Evolutionary conservation across 2,888 invertebrate species (phyloP).

Genomic region (Standfussiana lucernea): DNA sequence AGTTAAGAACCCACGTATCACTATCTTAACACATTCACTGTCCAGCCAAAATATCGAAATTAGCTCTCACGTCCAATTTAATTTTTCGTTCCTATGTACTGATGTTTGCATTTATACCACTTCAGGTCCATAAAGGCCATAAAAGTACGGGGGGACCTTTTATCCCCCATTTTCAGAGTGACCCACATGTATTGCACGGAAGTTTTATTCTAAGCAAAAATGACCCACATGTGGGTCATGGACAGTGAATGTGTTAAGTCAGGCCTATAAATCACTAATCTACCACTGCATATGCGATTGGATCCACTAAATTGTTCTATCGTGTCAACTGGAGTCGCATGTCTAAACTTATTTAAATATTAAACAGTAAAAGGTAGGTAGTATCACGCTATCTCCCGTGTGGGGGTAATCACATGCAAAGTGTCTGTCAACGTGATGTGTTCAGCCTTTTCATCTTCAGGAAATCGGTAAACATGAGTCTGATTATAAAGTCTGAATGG

Average conservation of each 20-base stretch:
- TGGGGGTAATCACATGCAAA: conserved; percentile 39
- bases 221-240: too few species aligned
- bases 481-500: conserved; percentile 21
- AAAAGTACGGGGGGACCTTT: too few species aligned
- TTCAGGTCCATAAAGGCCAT: too few species aligned
- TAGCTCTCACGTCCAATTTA: too few species aligned
- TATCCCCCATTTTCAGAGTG: too few species aligned
- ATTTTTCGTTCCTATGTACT: too few species aligned
- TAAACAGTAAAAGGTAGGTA: conserved; percentile 11
- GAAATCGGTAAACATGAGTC: conserved; percentile 37
- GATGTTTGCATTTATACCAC: too few species aligned
- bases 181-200: too few species aligned
- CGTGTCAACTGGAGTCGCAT: conserved; percentile 45
- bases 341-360: conserved; percentile 41
- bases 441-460: conserved; percentile 5
- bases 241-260: too few species aligned
- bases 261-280: background rate
- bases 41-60: too few species aligned
- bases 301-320: conserved; percentile 43
- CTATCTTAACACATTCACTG: too few species aligned
- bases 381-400: conserved; percentile 52
- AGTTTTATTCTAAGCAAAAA: too few species aligned
- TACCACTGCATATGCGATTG: conserved; percentile 16
- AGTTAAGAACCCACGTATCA: background rate
- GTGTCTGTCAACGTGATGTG: conserved; percentile 13